A percentile compares a stretch with the other conserved stretches of the same genome.
These are phyloP conservation scores for Struthidea cinerea DNA, from an alignment of 2,113 vertebrate genomes.

Conservation along the genomic window DNA sequence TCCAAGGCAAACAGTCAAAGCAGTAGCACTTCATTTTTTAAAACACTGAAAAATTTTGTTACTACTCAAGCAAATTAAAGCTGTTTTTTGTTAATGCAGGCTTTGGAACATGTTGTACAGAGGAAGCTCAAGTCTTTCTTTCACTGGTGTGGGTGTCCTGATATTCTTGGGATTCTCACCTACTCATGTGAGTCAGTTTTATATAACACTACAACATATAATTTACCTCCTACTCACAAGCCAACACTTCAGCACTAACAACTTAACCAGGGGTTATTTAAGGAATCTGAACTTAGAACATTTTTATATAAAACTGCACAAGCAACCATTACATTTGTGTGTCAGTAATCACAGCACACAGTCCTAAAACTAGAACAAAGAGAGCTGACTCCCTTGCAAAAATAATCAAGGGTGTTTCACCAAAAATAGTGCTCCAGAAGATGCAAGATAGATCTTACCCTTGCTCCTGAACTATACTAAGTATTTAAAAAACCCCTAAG, in stretches of 20 bases:
- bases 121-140: slow-evolving; percentile 59
- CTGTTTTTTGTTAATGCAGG: slow-evolving; percentile 62
- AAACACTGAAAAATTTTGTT: slow-evolving; percentile 53
- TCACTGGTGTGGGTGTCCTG: slow-evolving; percentile 69
- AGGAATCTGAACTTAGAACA: slow-evolving; percentile 65
- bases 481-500: background rate
- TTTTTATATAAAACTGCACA: slow-evolving; percentile 70
- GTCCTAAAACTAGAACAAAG: slow-evolving; percentile 42
- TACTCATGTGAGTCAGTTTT: slow-evolving; percentile 81
- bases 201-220: slow-evolving; percentile 75
- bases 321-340: slow-evolving; percentile 66
- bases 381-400: background rate
- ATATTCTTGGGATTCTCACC: slow-evolving; percentile 76
- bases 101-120: slow-evolving; percentile 65
- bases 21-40: slow-evolving; percentile 14
- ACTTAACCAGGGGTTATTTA: slow-evolving; percentile 71
- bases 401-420: slow-evolving; percentile 23
- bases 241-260: slow-evolving; percentile 72
- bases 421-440: slow-evolving; percentile 15
- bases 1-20: slow-evolving; percentile 49
- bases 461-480: background rate
- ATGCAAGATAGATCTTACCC: background rate
- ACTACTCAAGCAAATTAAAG: slow-evolving; percentile 57
- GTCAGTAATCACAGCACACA: slow-evolving; percentile 63
- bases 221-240: slow-evolving; percentile 78